Percentiles rank a stretch among this genome's conserved stretches.
Evolutionary conservation across 1,140 invertebrate species (phyloP).

Genomic region (Patella vulgata): DNA sequence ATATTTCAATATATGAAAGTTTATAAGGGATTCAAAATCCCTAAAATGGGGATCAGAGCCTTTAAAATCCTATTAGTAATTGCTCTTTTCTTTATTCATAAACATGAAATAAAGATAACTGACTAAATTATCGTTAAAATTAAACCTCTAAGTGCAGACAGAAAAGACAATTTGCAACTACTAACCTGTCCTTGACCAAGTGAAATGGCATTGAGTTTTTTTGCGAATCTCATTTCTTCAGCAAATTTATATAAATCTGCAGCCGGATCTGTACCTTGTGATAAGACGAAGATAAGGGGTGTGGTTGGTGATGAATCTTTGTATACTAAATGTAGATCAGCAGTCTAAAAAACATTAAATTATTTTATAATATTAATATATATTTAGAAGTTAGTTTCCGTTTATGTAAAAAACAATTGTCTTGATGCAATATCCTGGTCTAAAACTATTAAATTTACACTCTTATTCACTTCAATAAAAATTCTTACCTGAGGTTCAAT

Average conservation of each 20-base stretch:
- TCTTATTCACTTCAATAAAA: too few species aligned
- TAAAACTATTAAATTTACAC: too few species aligned
- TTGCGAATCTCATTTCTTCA: slow-evolving; percentile 68
- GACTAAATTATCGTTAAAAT: too few species aligned
- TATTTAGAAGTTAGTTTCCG: background rate
- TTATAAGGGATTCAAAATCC: too few species aligned
- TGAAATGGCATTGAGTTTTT: slow-evolving; percentile 67
- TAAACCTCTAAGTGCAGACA: too few species aligned
- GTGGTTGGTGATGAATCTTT: slow-evolving; percentile 67
- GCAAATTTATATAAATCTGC: slow-evolving; percentile 69
- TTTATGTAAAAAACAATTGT: too few species aligned
- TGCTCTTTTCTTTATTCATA: too few species aligned
- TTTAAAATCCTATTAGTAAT: too few species aligned
- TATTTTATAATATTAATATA: background rate
- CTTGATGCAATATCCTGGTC: too few species aligned
- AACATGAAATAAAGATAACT: too few species aligned
- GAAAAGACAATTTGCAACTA: background rate
- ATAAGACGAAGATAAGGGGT: slow-evolving; percentile 68
- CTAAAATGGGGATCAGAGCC: too few species aligned
- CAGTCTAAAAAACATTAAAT: slow-evolving; percentile 54
- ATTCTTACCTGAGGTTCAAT: slow-evolving; percentile 66
- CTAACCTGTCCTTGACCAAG: slow-evolving; percentile 67
- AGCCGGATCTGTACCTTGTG: slow-evolving; percentile 66
- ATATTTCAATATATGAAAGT: too few species aligned
- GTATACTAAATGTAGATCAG: slow-evolving; percentile 64